Evolutionary conservation across 2,797 vertebrate genomes (phyloP).

Genomic region (Pogoniulus pusillus): DNA sequence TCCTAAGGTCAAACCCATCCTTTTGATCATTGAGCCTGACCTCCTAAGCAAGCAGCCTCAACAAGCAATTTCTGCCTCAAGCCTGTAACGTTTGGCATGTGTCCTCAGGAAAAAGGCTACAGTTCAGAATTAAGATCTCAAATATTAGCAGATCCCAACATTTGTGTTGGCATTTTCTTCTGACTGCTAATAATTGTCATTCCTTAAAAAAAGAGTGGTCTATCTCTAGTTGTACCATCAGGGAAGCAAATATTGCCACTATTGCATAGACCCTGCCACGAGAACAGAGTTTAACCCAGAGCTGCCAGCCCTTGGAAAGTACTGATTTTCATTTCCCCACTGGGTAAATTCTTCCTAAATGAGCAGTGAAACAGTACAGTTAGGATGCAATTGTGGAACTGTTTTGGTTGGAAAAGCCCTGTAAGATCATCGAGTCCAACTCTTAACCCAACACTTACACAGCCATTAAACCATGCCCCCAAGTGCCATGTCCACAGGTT

Average conservation of each 20-base stretch:
- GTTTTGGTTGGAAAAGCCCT: too few relatives aligned
- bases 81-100: not conserved
- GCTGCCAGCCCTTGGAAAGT: not conserved
- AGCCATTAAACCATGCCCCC: too few relatives aligned
- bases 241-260: not conserved
- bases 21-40: not conserved
- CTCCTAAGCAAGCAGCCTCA: not conserved
- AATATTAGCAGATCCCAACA: not conserved
- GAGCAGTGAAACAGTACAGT: conserved; percentile 3
- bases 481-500: too few relatives aligned
- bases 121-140: not conserved
- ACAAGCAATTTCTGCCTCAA: not conserved
- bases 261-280: not conserved
- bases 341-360: conserved; percentile 17
- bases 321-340: not conserved
- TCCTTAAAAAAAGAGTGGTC: not conserved
- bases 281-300: not conserved
- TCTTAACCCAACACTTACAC: too few relatives aligned
- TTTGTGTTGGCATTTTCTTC: conserved; percentile 4
- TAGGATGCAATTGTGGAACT: not conserved
- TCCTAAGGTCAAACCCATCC: not conserved
- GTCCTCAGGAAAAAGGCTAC: not conserved
- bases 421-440: too few relatives aligned
- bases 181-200: not conserved
- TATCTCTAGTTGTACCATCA: not conserved